Conservation (phyloP, 2,888 invertebrate genomes). For the Papilio protenor region DNA sequence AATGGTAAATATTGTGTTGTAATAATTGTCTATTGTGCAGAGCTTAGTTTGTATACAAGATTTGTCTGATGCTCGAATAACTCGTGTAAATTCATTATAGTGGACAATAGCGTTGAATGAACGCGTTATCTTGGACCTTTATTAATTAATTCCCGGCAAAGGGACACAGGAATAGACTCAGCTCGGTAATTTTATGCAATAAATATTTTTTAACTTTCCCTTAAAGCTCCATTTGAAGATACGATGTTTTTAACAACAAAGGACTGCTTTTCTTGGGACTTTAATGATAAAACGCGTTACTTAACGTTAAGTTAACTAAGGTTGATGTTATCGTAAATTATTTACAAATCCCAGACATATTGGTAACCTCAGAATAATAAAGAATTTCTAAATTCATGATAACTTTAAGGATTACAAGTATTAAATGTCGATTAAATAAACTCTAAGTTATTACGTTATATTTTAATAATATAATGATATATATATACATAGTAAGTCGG, state of each 20-base stretch:
- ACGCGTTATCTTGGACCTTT: conserved; percentile 38
- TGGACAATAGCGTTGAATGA: conserved; percentile 43
- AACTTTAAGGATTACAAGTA: no score
- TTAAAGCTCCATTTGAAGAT: not conserved
- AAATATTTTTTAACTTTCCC: conserved; percentile 22
- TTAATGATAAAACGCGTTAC: no score
- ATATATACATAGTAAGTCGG: not conserved
- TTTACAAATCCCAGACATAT: no score
- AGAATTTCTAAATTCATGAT: no score
- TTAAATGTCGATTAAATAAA: no score
- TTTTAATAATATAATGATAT: no score
- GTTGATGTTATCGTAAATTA: no score
- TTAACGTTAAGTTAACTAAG: no score
- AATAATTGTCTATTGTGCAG: conserved; percentile 11
- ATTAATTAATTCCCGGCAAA: conserved; percentile 44
- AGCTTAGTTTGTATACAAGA: conserved; percentile 25
- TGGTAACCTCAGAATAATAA: no score
- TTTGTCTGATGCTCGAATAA: conserved; percentile 42
- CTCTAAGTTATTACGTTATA: no score
- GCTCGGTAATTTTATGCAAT: conserved; percentile 28
- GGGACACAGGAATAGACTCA: conserved; percentile 34
- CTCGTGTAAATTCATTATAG: conserved; percentile 52
- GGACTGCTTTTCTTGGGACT: no score
- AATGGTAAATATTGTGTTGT: not conserved
- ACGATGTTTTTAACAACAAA: no score